Conservation (phyloP, 2,797 vertebrate species). For the Naso thynnoides region DNA sequence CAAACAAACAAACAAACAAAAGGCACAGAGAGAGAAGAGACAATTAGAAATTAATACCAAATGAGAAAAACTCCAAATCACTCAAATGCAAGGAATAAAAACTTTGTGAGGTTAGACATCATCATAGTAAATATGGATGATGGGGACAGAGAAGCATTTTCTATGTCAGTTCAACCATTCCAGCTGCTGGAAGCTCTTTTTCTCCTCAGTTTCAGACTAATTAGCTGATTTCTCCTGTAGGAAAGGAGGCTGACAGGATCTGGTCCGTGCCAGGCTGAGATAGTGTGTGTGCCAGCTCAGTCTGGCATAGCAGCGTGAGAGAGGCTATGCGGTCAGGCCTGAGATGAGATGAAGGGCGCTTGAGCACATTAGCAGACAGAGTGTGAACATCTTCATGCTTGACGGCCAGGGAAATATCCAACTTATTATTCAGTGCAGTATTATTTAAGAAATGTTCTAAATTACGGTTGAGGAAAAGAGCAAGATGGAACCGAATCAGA, state of each 20-base stretch:
- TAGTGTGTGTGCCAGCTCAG: conserved; percentile 50
- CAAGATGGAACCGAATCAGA: conserved; percentile 11
- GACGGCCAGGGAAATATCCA: not conserved
- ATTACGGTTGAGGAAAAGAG: not conserved
- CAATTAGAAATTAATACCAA: conserved; percentile 4
- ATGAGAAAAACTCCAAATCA: not conserved
- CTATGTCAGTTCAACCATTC: conserved; percentile 19
- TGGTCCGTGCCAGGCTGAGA: conserved; percentile 57
- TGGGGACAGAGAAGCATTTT: conserved; percentile 1
- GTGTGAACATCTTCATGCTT: conserved; percentile 37
- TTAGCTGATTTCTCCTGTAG: conserved; percentile 63
- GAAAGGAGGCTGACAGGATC: conserved; percentile 53
- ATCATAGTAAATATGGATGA: conserved; percentile 5
- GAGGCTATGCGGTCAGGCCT: conserved; percentile 39
- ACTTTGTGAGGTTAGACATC: not conserved
- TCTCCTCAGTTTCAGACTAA: conserved; percentile 58
- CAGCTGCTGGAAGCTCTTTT: conserved; percentile 39
- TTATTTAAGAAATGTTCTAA: not conserved
- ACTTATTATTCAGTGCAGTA: conserved; percentile 28
- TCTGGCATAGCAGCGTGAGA: conserved; percentile 49
- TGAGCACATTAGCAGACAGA: conserved; percentile 36
- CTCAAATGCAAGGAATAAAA: not conserved
- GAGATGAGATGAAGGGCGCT: conserved; percentile 43
- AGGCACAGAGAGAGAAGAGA: conserved; percentile 42
- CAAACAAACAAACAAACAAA: too few relatives aligned